phyloP scores from a whole-genome alignment of 2,797 vertebrate species.

The Coilia nasus region DNA sequence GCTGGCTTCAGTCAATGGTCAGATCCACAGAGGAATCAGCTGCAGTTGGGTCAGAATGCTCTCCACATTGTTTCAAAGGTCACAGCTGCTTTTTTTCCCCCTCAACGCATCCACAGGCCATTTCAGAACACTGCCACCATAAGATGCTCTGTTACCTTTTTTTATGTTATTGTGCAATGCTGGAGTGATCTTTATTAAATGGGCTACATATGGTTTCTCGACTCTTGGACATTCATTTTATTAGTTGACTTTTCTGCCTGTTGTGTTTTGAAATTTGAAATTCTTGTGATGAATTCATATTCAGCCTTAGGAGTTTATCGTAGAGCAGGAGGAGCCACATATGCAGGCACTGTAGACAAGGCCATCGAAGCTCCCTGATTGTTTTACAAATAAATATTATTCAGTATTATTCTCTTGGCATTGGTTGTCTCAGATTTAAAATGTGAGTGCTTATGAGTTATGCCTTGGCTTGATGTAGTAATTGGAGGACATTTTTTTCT shows the following conservation, averaged over 20 bases:
- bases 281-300: neutral
- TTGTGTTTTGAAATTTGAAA: neutral
- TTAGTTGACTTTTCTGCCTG: neutral
- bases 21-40: conserved; percentile 10
- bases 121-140: neutral
- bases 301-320: neutral
- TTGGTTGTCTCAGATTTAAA: neutral
- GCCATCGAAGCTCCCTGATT: neutral
- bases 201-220: neutral
- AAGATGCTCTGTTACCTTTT: neutral
- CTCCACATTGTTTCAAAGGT: neutral
- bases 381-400: neutral
- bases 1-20: neutral
- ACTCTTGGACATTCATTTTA: neutral
- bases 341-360: neutral
- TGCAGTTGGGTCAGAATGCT: conserved; percentile 20
- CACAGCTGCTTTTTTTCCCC: neutral
- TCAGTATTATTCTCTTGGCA: neutral
- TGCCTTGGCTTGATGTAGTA: neutral
- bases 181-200: neutral
- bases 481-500: conserved; percentile 5
- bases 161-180: neutral
- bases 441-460: neutral
- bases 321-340: neutral
- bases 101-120: neutral